Percentiles rank a stretch among this genome's conserved stretches.
Conservation (phyloP, 2,888 invertebrate genomes). For the Odontocerum albicorne region DNA sequence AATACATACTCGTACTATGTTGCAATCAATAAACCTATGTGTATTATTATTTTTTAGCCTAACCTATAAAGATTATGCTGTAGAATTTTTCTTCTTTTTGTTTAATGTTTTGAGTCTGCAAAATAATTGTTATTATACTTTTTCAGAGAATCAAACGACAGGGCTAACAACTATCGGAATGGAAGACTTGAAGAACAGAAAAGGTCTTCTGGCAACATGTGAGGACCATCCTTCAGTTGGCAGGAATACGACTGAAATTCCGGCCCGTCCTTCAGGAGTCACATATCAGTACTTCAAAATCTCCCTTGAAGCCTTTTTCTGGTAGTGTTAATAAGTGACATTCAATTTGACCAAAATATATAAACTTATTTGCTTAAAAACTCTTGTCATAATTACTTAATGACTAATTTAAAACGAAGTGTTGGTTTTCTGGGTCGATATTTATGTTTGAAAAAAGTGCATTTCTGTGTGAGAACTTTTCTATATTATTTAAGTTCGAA, state of each 20-base stretch:
- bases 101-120: too few species aligned
- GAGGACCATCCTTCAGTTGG: slow-evolving; percentile 35
- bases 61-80: too few species aligned
- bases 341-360: too few species aligned
- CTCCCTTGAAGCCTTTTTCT: too few species aligned
- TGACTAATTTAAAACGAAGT: not conserved
- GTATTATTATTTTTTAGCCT: too few species aligned
- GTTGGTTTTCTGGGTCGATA: not conserved
- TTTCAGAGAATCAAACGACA: slow-evolving; percentile 16
- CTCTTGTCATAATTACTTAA: not conserved
- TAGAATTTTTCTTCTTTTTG: too few species aligned
- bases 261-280: not conserved
- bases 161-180: slow-evolving; percentile 15
- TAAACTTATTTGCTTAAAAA: not conserved
- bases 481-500: too few species aligned
- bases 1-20: too few species aligned
- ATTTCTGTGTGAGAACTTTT: too few species aligned
- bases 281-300: not conserved
- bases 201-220: slow-evolving; percentile 31
- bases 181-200: slow-evolving; percentile 27
- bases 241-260: slow-evolving; percentile 32
- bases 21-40: too few species aligned
- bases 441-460: not conserved
- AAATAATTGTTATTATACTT: too few species aligned
- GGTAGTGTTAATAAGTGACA: too few species aligned